Evolutionary conservation across 2,888 invertebrate species (phyloP).

Genomic region (Pharmacophagus antenor): DNA sequence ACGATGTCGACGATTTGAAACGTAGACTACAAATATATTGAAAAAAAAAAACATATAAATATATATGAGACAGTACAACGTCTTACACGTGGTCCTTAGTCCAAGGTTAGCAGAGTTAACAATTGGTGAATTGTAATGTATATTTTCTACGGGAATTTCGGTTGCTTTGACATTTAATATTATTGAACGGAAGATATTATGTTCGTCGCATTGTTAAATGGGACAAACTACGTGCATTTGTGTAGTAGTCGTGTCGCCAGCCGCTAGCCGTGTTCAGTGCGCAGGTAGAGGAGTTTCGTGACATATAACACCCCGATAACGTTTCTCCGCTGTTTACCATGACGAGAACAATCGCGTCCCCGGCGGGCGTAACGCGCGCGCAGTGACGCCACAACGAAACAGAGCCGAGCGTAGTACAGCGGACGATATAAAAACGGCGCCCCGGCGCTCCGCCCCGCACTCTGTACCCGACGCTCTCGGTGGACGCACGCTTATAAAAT

Average conservation of each 20-base stretch:
- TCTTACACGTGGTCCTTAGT: too few species aligned
- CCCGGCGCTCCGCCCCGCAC: conserved; percentile 38
- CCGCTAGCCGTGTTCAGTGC: conserved; percentile 31
- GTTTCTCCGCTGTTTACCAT: conserved; percentile 37
- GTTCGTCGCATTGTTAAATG: conserved; percentile 3
- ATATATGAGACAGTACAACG: too few species aligned
- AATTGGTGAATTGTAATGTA: not conserved
- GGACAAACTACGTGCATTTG: conserved; percentile 10
- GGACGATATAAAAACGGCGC: conserved; percentile 39
- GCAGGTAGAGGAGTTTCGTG: conserved; percentile 31
- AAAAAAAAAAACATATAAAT: too few species aligned
- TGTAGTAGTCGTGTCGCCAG: conserved; percentile 33
- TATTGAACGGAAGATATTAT: not conserved
- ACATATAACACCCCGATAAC: conserved; percentile 40
- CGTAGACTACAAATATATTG: too few species aligned
- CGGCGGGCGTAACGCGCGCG: conserved; percentile 24
- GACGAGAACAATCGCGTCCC: conserved; percentile 34
- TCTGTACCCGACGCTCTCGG: conserved; percentile 37
- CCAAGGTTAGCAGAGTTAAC: not conserved
- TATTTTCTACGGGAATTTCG: not conserved
- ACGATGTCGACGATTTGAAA: too few species aligned
- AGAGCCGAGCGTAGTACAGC: conserved; percentile 28
- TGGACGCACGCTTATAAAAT: conserved; percentile 34
- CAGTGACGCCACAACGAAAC: conserved; percentile 34
- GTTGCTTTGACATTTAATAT: not conserved